Conservation (phyloP, 2,888 invertebrate genomes). For the Drosophila subquinaria region DNA sequence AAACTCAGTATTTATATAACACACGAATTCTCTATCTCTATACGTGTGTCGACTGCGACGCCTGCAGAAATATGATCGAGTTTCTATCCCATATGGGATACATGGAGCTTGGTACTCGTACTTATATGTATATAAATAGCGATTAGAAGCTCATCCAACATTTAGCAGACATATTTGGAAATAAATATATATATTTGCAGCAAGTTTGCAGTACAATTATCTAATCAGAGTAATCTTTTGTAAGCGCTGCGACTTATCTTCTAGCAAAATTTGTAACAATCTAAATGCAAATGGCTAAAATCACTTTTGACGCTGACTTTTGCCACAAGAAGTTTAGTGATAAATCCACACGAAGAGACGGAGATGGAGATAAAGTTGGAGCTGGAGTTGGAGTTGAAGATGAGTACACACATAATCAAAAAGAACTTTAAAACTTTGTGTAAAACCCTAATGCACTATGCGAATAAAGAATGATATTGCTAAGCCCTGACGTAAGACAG, state of each 20-base stretch:
- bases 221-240: conserved; percentile 10
- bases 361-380: not conserved
- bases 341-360: conserved; percentile 66
- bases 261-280: conserved; percentile 31
- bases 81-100: too few species aligned
- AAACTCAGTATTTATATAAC: too few species aligned
- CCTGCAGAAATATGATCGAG: too few species aligned
- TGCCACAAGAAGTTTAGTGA: conserved; percentile 63
- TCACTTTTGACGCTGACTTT: conserved; percentile 60
- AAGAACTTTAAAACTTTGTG: conserved; percentile 62
- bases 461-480: conserved; percentile 58
- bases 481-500: conserved; percentile 49
- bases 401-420: conserved; percentile 62
- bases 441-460: conserved; percentile 56
- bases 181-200: not conserved
- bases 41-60: too few species aligned
- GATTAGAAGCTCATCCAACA: conserved; percentile 6
- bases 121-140: not conserved
- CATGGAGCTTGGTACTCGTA: too few species aligned
- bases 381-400: not conserved
- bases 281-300: conserved; percentile 59
- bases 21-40: too few species aligned
- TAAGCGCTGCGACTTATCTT: conserved; percentile 13
- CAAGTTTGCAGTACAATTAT: conserved; percentile 20
- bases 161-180: conserved; percentile 8